Conservation (phyloP, 2,888 invertebrate genomes). For the Syrphus vitripennis region DNA sequence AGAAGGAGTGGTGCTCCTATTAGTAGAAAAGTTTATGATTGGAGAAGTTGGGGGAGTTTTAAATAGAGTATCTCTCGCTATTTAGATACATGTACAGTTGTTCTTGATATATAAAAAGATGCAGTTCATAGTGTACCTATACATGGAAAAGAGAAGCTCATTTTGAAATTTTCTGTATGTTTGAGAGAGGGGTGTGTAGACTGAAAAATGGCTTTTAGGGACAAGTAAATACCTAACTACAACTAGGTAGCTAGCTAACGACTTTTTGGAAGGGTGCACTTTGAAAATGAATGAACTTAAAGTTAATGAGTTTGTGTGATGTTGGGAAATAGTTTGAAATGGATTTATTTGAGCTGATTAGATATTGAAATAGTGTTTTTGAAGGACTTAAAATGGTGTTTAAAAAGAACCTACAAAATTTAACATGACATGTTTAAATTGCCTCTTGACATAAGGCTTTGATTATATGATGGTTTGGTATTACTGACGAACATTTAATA, state of each 20-base stretch:
- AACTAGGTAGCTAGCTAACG: not conserved
- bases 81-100: not conserved
- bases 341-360: constrained; percentile 42
- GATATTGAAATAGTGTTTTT: not conserved
- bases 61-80: constrained; percentile 39
- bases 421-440: too few relatives aligned
- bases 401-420: too few relatives aligned
- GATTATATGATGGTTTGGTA: too few relatives aligned
- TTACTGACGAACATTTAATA: too few relatives aligned
- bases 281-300: constrained; percentile 64
- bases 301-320: constrained; percentile 57
- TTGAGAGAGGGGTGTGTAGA: constrained; percentile 11
- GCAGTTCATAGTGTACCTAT: constrained; percentile 3
- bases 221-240: not conserved
- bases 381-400: not conserved
- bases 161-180: constrained; percentile 31
- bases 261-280: constrained; percentile 29
- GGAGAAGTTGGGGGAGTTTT: constrained; percentile 60
- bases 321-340: constrained; percentile 23
- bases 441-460: too few relatives aligned
- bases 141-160: constrained; percentile 5
- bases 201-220: not conserved
- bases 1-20: constrained; percentile 52
- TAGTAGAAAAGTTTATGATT: constrained; percentile 55
- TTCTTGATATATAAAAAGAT: constrained; percentile 25